These are phyloP conservation scores for Paracanthobrama guichenoti DNA, from an alignment of 2,113 vertebrate species.

Conservation along the genomic window DNA sequence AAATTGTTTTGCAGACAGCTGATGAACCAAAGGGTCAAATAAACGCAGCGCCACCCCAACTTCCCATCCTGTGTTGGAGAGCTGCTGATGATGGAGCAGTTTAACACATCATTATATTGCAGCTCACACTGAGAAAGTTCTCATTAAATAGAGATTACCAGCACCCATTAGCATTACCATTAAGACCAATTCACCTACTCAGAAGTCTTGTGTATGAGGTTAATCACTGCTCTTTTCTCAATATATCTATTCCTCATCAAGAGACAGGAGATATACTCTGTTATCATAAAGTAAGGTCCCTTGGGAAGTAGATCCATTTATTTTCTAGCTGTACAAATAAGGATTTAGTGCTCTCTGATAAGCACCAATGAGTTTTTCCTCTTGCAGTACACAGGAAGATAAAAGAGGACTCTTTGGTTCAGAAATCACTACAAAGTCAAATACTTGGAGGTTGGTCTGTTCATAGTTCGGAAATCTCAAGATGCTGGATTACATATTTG, in stretches of 20 bases:
- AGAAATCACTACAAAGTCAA: conserved; percentile 30
- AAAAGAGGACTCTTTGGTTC: conserved; percentile 15
- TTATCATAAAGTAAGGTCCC: conserved; percentile 37
- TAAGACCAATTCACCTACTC: conserved; percentile 54
- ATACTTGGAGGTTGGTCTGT: conserved; percentile 34
- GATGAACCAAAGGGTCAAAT: conserved; percentile 64
- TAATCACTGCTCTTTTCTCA: conserved; percentile 41
- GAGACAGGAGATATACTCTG: not conserved
- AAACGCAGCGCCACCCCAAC: conserved; percentile 44
- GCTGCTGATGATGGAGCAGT: conserved; percentile 54
- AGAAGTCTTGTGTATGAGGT: conserved; percentile 47
- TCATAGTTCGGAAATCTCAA: conserved; percentile 27
- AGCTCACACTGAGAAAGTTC: conserved; percentile 58
- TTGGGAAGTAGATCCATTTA: conserved; percentile 15
- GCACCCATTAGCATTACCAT: conserved; percentile 56
- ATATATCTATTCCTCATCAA: not conserved
- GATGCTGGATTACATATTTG: conserved; percentile 24
- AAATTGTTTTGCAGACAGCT: conserved; percentile 58
- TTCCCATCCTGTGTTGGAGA: conserved; percentile 48
- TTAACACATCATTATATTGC: conserved; percentile 56
- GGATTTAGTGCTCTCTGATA: conserved; percentile 35
- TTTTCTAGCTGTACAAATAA: conserved; percentile 42
- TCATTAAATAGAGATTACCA: conserved; percentile 64
- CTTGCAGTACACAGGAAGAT: conserved; percentile 27
- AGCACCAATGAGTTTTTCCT: conserved; percentile 33